Evolutionary conservation across 2,113 vertebrate species (phyloP), one percentile per base, ranked within the genome.

Genomic region (Osmerus mordax): DNA sequence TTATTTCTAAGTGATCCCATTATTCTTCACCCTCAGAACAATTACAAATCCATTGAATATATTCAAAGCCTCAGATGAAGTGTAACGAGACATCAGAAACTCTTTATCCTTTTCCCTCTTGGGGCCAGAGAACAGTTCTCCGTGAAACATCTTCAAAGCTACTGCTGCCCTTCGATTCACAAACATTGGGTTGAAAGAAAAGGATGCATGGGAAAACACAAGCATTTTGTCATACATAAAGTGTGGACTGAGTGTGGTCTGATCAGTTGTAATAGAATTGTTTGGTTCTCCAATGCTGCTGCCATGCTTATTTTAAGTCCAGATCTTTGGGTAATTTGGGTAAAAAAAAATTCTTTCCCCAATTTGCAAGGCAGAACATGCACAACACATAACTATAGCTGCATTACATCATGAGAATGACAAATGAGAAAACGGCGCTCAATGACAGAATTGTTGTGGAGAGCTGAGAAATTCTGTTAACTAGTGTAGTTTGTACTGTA

Each of bases 21-120:
- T 91, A 89, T 85, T 84, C 67, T 55, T 86, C 73, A 82, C 81
- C 84, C 63, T 88, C 82, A 80, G 86, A 91, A 87, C 89, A 91
- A 90, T 91, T 88, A 86, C 78, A 82, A 74, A 83, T 86, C 81
- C 82, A 84, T 78, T 73, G 77, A 87, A 75, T 67, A 76, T 82
- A 81, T 87, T 91, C 84, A 83, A 71, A 66, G 84, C 71, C 81
- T 86, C 78, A 88, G 87, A 92, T 87, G 85, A 89, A 85, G 84
- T 88, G 86, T 87, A 89, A 90, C 81, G 47, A 72, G 87, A 88
- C 86, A 90, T 87, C 84, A 86, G 84, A 84, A 67, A 82, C 77
- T 79, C 80, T 84, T 53, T 78, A 14, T 67, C 71, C 55, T 69
- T 32, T n/a, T 68, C 47, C 86, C 86, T 85, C 85, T 69, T 4